Evolutionary conservation across 2,888 invertebrate species (phyloP), one percentile per base, ranked within the genome.

Genomic region (Dusona sp.): DNA sequence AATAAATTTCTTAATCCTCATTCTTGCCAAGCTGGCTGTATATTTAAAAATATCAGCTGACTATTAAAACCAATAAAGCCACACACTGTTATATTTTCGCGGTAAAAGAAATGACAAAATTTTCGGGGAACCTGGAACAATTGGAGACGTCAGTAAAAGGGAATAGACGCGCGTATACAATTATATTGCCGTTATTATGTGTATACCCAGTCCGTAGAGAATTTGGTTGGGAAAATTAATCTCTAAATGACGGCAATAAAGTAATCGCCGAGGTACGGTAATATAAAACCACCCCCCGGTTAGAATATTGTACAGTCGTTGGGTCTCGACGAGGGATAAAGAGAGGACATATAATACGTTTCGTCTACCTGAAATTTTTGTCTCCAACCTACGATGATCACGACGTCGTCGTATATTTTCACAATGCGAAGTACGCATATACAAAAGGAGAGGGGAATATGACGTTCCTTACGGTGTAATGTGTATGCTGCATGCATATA

Each of bases 171-270:
- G 65, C 22, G 19, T 57, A 57, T 57, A 57, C 70, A 77, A 67
- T 67, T 74, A 54, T 74, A 81, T 81, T 65, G 22, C 65, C 42
- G 54, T 54, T n/a, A 36, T 74, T 42, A 25, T n/a, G 64, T 57
- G 16, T 8, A 42, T 13, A 70, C 22, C 13, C 36, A 13, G 48
- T 38, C 29, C 70, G 38, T 13, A n/a, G 42, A 57, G 65, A 42
- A 67, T 74, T 67, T 57, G 25, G 77, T 79, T 82, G 87, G 82
- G 88, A 79, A 88, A 90, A 90, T 91, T 90, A 91, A 91, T 91
- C 87, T 85, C 83, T 88, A 87, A 90, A 90, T 90, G 87, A 88
- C 85, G 78, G 86, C 85, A 90, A 91, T 91, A 90, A 91, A 92
- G 89, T 89, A 90, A 91, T 91, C 85, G 89, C 22, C 80, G 45